A percentile compares a stretch with the other conserved stretches of the same genome.
phyloP scores from a whole-genome alignment of 2,888 invertebrate species.

The Azorinus chamasolen region DNA sequence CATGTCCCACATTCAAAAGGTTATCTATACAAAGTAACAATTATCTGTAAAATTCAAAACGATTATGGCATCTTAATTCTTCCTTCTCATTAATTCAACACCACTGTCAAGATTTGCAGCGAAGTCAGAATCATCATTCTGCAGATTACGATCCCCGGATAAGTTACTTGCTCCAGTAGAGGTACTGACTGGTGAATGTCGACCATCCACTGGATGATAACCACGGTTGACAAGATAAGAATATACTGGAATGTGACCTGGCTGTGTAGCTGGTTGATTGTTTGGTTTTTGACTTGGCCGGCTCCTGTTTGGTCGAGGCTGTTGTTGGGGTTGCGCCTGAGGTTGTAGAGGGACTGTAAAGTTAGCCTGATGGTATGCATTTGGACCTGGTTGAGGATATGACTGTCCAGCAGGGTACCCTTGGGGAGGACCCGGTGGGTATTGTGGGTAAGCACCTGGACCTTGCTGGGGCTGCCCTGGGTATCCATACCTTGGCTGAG shows the following conservation, averaged over 20 bases:
- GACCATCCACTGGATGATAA: slow-evolving; percentile 73
- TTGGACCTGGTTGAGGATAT: slow-evolving; percentile 30
- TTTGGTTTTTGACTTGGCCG: slow-evolving; percentile 14
- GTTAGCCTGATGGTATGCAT: slow-evolving; percentile 53
- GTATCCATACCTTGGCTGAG: slow-evolving; percentile 72
- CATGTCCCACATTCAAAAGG: too few relatives aligned
- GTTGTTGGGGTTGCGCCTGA: slow-evolving; percentile 8
- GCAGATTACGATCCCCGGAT: slow-evolving; percentile 56
- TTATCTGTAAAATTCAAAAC: too few relatives aligned
- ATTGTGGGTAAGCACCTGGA: slow-evolving; percentile 7
- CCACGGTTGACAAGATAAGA: slow-evolving; percentile 80
- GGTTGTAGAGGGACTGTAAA: slow-evolving; percentile 67
- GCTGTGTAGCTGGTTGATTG: slow-evolving; percentile 19
- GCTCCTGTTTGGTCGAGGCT: slow-evolving; percentile 24
- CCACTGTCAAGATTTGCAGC: slow-evolving; percentile 69
- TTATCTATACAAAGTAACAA: too few relatives aligned
- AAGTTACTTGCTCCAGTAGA: slow-evolving; percentile 66
- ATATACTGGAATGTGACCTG: slow-evolving; percentile 69
- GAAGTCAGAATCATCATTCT: slow-evolving; percentile 61
- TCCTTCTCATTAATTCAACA: slow-evolving; percentile 70
- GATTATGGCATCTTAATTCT: slow-evolving; percentile 11
- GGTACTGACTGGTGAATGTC: slow-evolving; percentile 59
- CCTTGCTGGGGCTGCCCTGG: slow-evolving; percentile 37
- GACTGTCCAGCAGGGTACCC: slow-evolving; percentile 32
- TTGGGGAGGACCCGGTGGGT: background rate